Percentiles rank a stretch among this genome's conserved stretches.
Evolutionary conservation across 1,140 invertebrate species (phyloP).

Genomic region (Trachymyrmex cornetzi): DNA sequence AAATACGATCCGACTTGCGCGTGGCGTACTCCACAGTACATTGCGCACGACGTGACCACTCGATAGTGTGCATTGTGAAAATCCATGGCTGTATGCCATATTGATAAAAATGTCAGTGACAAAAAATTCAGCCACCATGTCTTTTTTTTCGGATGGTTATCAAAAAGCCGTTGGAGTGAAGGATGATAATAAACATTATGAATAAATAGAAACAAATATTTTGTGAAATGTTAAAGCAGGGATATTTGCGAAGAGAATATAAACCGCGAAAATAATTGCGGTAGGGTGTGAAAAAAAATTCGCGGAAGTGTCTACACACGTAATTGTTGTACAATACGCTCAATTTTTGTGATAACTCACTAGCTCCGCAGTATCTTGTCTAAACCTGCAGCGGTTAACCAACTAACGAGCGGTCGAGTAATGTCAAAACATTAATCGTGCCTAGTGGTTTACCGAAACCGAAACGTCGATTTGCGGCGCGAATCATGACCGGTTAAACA

Average conservation of each 20-base stretch:
- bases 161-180: not conserved
- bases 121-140: not conserved
- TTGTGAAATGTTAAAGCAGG: not conserved
- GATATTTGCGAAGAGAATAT: not conserved
- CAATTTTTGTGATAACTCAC: constrained; percentile 19
- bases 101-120: constrained; percentile 28
- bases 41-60: constrained; percentile 34
- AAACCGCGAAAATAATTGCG: not conserved
- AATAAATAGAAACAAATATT: constrained; percentile 13
- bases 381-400: constrained; percentile 46
- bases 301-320: not conserved
- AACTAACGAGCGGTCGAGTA: constrained; percentile 48
- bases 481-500: constrained; percentile 39
- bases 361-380: constrained; percentile 12
- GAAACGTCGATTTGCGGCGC: constrained; percentile 60
- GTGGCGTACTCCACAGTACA: not conserved
- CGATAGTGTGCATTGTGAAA: constrained; percentile 45
- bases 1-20: constrained; percentile 46
- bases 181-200: not conserved
- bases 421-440: constrained; percentile 59
- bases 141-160: not conserved
- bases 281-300: not conserved
- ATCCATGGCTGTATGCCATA: constrained; percentile 3
- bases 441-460: constrained; percentile 46
- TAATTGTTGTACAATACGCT: not conserved